phyloP scores from a whole-genome alignment of 1,140 invertebrate species.

The Neodiprion pinetum region DNA sequence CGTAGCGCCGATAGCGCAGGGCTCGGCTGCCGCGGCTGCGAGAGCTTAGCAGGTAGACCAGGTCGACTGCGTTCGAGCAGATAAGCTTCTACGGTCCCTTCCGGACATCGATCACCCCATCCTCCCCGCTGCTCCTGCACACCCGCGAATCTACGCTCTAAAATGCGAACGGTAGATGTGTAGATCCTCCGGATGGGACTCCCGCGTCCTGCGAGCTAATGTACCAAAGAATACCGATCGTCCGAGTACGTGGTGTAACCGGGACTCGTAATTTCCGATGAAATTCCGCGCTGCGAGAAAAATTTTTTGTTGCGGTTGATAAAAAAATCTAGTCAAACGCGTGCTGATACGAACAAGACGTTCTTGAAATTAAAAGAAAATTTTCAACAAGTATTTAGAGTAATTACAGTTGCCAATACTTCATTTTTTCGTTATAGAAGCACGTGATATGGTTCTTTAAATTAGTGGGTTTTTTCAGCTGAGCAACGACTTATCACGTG shows the following conservation, averaged over 20 bases:
- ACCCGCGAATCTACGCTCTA: not conserved
- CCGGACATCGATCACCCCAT: constrained; percentile 14
- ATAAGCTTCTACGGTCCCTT: constrained; percentile 16
- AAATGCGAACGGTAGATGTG: not conserved
- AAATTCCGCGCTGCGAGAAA: too few relatives aligned
- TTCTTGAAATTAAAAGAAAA: too few relatives aligned
- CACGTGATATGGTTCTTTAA: too few relatives aligned
- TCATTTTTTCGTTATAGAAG: too few relatives aligned
- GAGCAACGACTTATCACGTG: too few relatives aligned
- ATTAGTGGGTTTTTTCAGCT: too few relatives aligned
- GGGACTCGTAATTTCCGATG: too few relatives aligned
- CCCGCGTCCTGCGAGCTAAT: not conserved
- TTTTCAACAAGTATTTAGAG: too few relatives aligned
- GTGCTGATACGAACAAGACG: too few relatives aligned
- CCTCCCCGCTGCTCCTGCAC: not conserved
- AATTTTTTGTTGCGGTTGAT: too few relatives aligned
- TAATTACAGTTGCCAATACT: too few relatives aligned
- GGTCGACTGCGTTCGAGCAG: constrained; percentile 10
- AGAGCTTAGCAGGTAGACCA: not conserved
- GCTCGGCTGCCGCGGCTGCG: not conserved
- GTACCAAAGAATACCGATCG: not conserved
- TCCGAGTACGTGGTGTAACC: not conserved
- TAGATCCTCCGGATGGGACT: not conserved
- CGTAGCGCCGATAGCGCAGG: not conserved
- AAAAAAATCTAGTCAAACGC: too few relatives aligned